These are phyloP conservation scores for Molanna angustata DNA, from an alignment of 2,888 invertebrate genomes.

Conservation along the genomic window DNA sequence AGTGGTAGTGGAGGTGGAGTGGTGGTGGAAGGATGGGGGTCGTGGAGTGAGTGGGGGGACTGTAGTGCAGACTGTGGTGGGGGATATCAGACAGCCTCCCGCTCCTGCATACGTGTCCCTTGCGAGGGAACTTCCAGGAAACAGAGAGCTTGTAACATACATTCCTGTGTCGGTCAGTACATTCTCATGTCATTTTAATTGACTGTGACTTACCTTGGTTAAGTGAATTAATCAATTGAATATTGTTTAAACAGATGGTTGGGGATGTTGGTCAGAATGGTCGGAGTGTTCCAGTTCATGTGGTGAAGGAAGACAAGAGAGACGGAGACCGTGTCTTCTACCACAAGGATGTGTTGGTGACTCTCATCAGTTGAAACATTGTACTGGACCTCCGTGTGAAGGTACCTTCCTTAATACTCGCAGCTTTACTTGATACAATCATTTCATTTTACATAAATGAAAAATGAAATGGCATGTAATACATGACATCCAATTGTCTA, in stretches of 20 bases:
- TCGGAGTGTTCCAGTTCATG: slow-evolving; percentile 74
- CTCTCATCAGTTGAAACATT: slow-evolving; percentile 63
- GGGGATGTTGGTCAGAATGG: slow-evolving; percentile 89
- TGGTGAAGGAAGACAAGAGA: slow-evolving; percentile 64
- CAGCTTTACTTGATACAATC: not conserved
- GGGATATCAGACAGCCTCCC: slow-evolving; percentile 63
- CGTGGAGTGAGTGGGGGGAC: slow-evolving; percentile 34
- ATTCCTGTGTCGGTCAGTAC: slow-evolving; percentile 61
- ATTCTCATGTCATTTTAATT: not conserved
- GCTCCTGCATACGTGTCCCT: slow-evolving; percentile 52
- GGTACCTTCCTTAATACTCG: slow-evolving; percentile 2
- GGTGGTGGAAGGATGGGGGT: slow-evolving; percentile 20
- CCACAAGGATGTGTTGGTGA: slow-evolving; percentile 62
- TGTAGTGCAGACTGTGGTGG: slow-evolving; percentile 29
- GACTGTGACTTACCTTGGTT: not conserved
- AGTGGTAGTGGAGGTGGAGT: slow-evolving; percentile 10
- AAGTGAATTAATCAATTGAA: not conserved
- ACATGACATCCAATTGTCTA: not conserved
- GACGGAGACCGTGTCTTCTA: slow-evolving; percentile 66
- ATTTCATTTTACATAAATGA: not conserved
- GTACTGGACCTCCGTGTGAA: slow-evolving; percentile 64
- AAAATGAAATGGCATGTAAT: not conserved
- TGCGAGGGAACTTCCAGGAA: slow-evolving; percentile 59
- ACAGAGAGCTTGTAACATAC: slow-evolving; percentile 69
- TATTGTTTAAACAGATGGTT: slow-evolving; percentile 54